Evolutionary conservation across 2,797 vertebrate species (phyloP), one percentile per base, ranked within the genome.

Genomic region (Bucorvus abyssinicus): DNA sequence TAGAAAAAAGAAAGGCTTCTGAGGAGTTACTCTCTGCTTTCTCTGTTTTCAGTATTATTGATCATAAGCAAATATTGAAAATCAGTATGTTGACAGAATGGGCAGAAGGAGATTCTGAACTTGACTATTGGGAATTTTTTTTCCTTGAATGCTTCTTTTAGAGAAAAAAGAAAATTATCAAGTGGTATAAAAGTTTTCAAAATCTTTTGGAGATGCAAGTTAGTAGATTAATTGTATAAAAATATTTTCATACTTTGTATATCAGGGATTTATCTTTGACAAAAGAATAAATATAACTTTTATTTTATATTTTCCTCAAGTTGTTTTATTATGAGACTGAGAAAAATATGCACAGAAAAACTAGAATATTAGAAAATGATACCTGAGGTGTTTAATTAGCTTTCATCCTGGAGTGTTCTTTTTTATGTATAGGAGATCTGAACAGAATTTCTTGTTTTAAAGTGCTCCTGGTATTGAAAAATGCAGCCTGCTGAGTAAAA

Each of bases 401-500:
- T 74, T 94, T 77, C 63, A 81, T 73, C 65, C 81, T 84, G 30
- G 47, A 88, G 34, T 24, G 44, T 2, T 88, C 68, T 91, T 90
- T 80, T 87, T 93, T 87, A 91, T 86, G 44, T 55, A 26, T 23
- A 63, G 84, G 38, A 91, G 59, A 91, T 92, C 36, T 95, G 89
- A 93, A 86, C 7, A n/a, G 40, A 71, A 56, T 64, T 63, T 61
- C 87, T 85, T 81, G 45, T 70, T 73, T 89, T 89, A 84, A 89
- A 92, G 83, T 69, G 26, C 59, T 92, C 57, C 44, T 14, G 4
- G 63, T 42, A 75, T 27, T 14, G 38, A 88, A 87, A 81, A 97
- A 95, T 64, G 32, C n/a, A 92, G 40, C 42, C 69, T 96, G 86
- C 70, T 85, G 95, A 95, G 83, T 96, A 91, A 90, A 97, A 97